These are phyloP conservation scores for Drosophila nannoptera DNA, from an alignment of 1,140 invertebrate species.

Conservation along the genomic window DNA sequence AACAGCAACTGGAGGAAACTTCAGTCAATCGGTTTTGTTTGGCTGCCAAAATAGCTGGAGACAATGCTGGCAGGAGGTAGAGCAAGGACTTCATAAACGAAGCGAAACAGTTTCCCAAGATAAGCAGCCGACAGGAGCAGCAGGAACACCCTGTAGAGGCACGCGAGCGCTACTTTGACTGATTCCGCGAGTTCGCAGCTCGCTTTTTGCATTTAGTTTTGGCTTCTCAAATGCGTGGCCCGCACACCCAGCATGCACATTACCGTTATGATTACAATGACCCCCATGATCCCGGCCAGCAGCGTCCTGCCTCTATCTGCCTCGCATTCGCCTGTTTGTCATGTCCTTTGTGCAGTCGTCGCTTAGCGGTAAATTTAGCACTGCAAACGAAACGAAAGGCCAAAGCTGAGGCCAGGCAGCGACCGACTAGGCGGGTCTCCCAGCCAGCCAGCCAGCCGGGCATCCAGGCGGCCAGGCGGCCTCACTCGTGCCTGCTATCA, in stretches of 20 bases:
- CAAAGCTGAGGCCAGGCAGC: constrained; percentile 21
- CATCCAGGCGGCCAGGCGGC: constrained; percentile 11
- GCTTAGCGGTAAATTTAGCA: constrained; percentile 68
- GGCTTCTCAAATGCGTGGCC: constrained; percentile 26
- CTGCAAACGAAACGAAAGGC: constrained; percentile 28
- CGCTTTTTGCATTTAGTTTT: constrained; percentile 41
- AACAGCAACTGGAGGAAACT: constrained; percentile 10
- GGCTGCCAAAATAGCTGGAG: constrained; percentile 47
- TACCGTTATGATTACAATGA: constrained; percentile 68
- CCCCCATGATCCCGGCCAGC: constrained; percentile 62
- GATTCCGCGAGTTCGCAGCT: constrained; percentile 52
- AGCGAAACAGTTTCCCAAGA: constrained; percentile 30
- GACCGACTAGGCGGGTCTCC: background rate
- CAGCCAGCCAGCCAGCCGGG: constrained; percentile 9
- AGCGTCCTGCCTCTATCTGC: constrained; percentile 8
- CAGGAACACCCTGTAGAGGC: constrained; percentile 45
- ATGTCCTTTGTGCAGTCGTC: constrained; percentile 37
- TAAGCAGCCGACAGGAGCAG: constrained; percentile 4
- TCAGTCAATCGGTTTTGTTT: constrained; percentile 52
- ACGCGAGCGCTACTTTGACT: constrained; percentile 41
- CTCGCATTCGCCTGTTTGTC: constrained; percentile 20
- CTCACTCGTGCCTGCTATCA: constrained; percentile 19
- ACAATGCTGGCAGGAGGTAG: constrained; percentile 5
- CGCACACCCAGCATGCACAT: constrained; percentile 32
- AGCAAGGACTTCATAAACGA: constrained; percentile 13